These are phyloP conservation scores for Lysiphlebus fabarum DNA, from an alignment of 1,140 invertebrate species.

Conservation along the genomic window DNA sequence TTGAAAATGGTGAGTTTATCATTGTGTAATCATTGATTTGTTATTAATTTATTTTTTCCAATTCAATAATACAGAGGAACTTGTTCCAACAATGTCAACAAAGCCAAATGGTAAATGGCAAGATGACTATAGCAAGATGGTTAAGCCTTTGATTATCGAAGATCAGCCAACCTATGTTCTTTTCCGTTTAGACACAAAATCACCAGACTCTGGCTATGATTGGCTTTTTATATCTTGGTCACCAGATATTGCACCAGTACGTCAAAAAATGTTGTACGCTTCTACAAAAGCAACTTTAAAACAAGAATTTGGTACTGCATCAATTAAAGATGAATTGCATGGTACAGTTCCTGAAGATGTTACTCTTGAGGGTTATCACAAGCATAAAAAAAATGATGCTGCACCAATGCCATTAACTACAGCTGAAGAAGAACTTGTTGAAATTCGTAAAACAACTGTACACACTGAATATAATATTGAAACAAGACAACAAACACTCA, in stretches of 20 bases:
- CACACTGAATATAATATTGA: conserved; percentile 78
- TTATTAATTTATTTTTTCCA: neutral
- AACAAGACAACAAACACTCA: conserved; percentile 84
- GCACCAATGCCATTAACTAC: conserved; percentile 85
- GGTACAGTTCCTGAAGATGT: conserved; percentile 81
- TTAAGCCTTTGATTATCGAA: conserved; percentile 74
- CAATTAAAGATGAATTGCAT: conserved; percentile 90
- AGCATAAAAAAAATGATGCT: conserved; percentile 70
- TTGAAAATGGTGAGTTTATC: conserved; percentile 72
- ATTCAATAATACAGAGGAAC: conserved; percentile 67
- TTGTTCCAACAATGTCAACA: conserved; percentile 66
- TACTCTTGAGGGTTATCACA: conserved; percentile 75
- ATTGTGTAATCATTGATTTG: neutral
- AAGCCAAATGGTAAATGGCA: conserved; percentile 77
- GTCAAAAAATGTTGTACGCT: conserved; percentile 98
- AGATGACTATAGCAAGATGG: conserved; percentile 80
- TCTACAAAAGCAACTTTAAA: conserved; percentile 98
- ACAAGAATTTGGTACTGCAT: conserved; percentile 87
- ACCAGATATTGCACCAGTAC: conserved; percentile 82
- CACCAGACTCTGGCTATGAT: conserved; percentile 72
- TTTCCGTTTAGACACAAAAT: conserved; percentile 64
- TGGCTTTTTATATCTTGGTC: conserved; percentile 96
- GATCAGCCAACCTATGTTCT: conserved; percentile 92
- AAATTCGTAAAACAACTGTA: conserved; percentile 74
- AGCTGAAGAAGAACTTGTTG: conserved; percentile 84